Percentiles rank a stretch among this genome's conserved stretches.
Conservation (phyloP, 37 sponge, comb jelly and placozoan species). For the Agelas oroides region DNA sequence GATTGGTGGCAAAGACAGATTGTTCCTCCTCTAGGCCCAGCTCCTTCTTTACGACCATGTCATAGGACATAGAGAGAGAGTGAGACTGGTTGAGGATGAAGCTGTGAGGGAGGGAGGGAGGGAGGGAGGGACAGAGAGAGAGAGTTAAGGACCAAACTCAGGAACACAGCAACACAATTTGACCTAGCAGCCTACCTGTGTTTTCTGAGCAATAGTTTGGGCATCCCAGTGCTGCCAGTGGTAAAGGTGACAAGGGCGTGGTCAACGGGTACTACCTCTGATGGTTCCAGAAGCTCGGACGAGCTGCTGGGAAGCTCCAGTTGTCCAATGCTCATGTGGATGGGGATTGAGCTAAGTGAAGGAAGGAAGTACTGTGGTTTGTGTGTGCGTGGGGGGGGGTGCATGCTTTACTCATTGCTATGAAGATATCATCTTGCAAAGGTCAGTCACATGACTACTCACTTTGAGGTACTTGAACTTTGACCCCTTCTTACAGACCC, state of each 20-base stretch:
- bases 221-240: slow-evolving; percentile 78
- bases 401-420: not conserved
- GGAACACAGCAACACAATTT: too few relatives aligned
- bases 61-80: slow-evolving; percentile 39
- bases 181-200: slow-evolving; percentile 19
- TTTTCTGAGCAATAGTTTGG: slow-evolving; percentile 64
- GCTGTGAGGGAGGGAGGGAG: not conserved
- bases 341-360: slow-evolving; percentile 46
- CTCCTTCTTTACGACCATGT: slow-evolving; percentile 29
- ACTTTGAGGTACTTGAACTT: slow-evolving; percentile 64
- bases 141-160: too few relatives aligned
- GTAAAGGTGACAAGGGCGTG: slow-evolving; percentile 73
- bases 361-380: slow-evolving; percentile 49
- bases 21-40: slow-evolving; percentile 48
- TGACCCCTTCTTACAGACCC: slow-evolving; percentile 60
- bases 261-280: slow-evolving; percentile 34
- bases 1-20: slow-evolving; percentile 52
- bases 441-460: not conserved
- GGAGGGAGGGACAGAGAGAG: not conserved
- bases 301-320: slow-evolving; percentile 8
- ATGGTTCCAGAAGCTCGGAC: slow-evolving; percentile 37
- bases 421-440: too few relatives aligned
- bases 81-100: slow-evolving; percentile 53
- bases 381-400: not conserved
- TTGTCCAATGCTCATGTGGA: slow-evolving; percentile 34